Conservation (phyloP, 2,888 invertebrate genomes). For the Limnephilus marmoratus region DNA sequence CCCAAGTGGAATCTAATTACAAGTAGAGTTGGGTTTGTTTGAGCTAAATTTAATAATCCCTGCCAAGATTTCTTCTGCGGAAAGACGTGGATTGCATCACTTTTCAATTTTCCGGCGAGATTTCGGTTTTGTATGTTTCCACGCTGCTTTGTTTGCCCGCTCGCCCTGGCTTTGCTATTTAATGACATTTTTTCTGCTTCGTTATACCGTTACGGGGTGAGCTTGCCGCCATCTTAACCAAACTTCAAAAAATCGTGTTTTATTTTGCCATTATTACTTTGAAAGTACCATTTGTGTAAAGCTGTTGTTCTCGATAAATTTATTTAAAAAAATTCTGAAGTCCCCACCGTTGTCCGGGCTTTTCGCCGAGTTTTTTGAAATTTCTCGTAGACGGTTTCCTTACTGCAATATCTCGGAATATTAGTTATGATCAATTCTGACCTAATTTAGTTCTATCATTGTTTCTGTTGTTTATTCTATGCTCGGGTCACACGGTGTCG, state of each 20-base stretch:
- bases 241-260: background rate
- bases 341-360: too few species aligned
- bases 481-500: too few species aligned
- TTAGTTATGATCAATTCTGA: too few species aligned
- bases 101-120: slow-evolving; percentile 20
- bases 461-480: too few species aligned
- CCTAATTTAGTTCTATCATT: too few species aligned
- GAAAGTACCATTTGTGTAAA: background rate
- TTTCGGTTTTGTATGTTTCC: slow-evolving; percentile 7
- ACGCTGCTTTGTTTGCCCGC: slow-evolving; percentile 13
- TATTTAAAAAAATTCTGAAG: too few species aligned
- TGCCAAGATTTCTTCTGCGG: slow-evolving; percentile 35
- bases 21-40: slow-evolving; percentile 38
- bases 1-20: slow-evolving; percentile 42
- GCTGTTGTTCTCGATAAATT: background rate
- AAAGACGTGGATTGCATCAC: slow-evolving; percentile 10
- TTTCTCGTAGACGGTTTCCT: too few species aligned
- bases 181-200: slow-evolving; percentile 8
- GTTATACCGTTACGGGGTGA: background rate
- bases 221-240: background rate
- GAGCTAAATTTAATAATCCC: slow-evolving; percentile 44
- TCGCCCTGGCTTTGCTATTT: slow-evolving; percentile 13
- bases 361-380: too few species aligned
- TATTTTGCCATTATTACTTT: background rate
- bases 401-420: too few species aligned